These are phyloP conservation scores for Loris lydekkerianus DNA, from an alignment of 2,797 vertebrate species.

Conservation along the genomic window DNA sequence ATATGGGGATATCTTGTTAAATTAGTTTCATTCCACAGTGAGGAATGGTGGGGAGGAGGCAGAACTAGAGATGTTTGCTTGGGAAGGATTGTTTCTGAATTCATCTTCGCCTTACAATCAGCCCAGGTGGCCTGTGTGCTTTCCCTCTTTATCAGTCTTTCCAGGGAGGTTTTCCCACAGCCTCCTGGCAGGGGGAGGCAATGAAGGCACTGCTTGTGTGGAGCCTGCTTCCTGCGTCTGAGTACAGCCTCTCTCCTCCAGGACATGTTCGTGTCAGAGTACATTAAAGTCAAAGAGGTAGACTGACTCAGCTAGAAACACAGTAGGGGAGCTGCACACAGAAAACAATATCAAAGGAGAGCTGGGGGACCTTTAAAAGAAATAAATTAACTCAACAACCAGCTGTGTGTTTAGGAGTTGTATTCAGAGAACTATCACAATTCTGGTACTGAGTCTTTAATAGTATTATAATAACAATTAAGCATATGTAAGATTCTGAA, in stretches of 20 bases:
- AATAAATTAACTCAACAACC: constrained; percentile 60
- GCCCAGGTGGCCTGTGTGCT: constrained; percentile 54
- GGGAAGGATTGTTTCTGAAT: constrained; percentile 65
- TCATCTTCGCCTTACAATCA: constrained; percentile 58
- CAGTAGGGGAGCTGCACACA: background rate
- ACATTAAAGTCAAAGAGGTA: constrained; percentile 70
- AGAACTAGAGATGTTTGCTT: constrained; percentile 31
- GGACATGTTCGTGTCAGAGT: constrained; percentile 2
- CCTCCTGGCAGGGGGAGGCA: constrained; percentile 61
- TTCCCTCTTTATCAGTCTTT: constrained; percentile 16
- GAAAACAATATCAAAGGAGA: background rate
- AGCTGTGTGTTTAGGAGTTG: background rate
- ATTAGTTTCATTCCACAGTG: constrained; percentile 73
- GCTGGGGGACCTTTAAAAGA: constrained; percentile 28
- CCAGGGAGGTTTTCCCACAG: constrained; percentile 72
- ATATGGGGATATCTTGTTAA: constrained; percentile 79
- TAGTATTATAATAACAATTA: constrained; percentile 65
- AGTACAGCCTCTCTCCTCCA: constrained; percentile 50
- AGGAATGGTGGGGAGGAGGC: constrained; percentile 52
- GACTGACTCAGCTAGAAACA: constrained; percentile 18
- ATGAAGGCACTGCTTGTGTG: constrained; percentile 49
- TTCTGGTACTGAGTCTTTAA: constrained; percentile 8
- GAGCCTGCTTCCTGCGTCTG: constrained; percentile 58
- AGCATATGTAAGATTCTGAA: constrained; percentile 37
- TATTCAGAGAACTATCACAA: background rate